Conservation (phyloP, 2,113 vertebrate genomes). For the Hypanus sabinus region DNA sequence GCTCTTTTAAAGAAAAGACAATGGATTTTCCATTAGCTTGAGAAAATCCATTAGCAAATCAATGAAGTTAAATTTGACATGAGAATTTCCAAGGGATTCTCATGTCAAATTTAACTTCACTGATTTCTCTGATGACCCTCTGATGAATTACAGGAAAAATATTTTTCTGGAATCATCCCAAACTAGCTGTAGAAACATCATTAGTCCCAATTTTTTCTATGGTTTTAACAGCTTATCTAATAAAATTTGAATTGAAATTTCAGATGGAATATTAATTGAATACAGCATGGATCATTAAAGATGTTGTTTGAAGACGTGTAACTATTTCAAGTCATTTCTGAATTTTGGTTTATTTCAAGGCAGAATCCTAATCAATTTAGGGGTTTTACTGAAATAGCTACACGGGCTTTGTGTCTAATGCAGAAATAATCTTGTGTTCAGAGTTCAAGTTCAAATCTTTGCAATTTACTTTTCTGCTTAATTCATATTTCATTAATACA, state of each 20-base stretch:
- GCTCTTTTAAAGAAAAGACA: neutral
- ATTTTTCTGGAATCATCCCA: neutral
- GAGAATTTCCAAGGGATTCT: no score
- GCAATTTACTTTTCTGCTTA: neutral
- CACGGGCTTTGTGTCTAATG: neutral
- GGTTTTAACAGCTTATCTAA: neutral
- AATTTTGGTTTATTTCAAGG: neutral
- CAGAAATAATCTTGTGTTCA: neutral
- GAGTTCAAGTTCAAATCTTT: neutral
- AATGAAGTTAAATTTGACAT: no score
- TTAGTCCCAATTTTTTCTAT: neutral
- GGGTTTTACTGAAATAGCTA: neutral
- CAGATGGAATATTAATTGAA: neutral
- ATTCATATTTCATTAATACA: neutral
- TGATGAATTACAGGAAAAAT: neutral
- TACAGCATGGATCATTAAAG: neutral
- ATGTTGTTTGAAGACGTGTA: neutral
- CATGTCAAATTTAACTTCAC: no score
- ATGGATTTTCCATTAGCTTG: neutral
- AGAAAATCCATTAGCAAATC: no score
- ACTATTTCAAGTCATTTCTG: neutral
- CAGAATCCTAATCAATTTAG: neutral
- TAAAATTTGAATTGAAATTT: neutral
- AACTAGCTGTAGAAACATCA: neutral
- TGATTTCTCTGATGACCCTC: neutral